These are phyloP conservation scores for Euglossa dilemma DNA, from an alignment of 1,140 invertebrate genomes.

Conservation along the genomic window DNA sequence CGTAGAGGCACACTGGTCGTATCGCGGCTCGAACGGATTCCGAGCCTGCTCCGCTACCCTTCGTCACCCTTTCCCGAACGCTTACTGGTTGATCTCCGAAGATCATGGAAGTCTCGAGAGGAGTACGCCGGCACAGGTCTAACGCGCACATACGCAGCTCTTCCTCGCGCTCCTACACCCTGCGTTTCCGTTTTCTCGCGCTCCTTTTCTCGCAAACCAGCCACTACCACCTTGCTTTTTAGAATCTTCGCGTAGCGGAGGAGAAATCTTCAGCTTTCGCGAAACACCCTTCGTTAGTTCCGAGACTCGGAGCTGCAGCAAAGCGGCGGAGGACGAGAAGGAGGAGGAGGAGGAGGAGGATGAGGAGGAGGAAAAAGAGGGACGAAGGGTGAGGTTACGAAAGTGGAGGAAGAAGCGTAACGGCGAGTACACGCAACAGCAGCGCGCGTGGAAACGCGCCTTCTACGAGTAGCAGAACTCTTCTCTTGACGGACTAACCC, in stretches of 20 bases:
- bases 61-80: constrained; percentile 62
- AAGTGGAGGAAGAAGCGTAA: constrained; percentile 74
- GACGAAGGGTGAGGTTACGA: constrained; percentile 59
- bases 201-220: constrained; percentile 23
- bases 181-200: constrained; percentile 36
- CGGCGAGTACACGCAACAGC: constrained; percentile 75
- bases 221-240: constrained; percentile 49
- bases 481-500: constrained; percentile 65
- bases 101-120: constrained; percentile 62
- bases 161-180: constrained; percentile 35
- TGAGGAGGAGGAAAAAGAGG: constrained; percentile 12
- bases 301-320: constrained; percentile 1
- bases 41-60: constrained; percentile 43
- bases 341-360: background rate
- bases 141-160: constrained; percentile 58
- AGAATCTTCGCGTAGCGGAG: constrained; percentile 50
- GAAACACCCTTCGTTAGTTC: too few relatives aligned
- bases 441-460: constrained; percentile 73
- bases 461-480: constrained; percentile 68
- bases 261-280: too few relatives aligned
- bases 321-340: background rate
- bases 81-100: constrained; percentile 67
- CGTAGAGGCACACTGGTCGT: background rate
- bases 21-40: constrained; percentile 27
- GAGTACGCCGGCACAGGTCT: constrained; percentile 48